Percentiles rank a stretch among this genome's conserved stretches.
phyloP scores from a whole-genome alignment of 2,888 invertebrate genomes.

The Agrilus cyanescens region DNA sequence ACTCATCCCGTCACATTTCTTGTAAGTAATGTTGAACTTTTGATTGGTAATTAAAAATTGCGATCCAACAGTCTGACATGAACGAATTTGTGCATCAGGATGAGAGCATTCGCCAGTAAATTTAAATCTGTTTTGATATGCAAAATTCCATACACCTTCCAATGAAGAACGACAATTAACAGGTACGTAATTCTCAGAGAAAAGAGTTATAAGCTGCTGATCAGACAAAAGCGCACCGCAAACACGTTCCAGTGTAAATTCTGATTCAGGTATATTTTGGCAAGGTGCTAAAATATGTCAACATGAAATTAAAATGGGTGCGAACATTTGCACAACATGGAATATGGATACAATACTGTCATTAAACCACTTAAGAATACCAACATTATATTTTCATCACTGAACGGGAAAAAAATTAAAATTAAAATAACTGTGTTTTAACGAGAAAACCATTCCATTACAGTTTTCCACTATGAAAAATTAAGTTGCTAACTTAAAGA shows the following conservation, averaged over 20 bases:
- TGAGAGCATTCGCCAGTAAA: slow-evolving; percentile 88
- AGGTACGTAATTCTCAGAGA: slow-evolving; percentile 81
- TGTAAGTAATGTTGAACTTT: slow-evolving; percentile 90
- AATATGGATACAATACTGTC: no score
- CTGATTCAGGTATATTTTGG: slow-evolving; percentile 51
- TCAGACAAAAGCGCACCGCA: slow-evolving; percentile 64
- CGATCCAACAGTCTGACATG: slow-evolving; percentile 92
- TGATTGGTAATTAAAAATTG: slow-evolving; percentile 94
- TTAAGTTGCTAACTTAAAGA: no score
- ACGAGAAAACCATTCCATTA: no score
- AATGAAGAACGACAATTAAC: slow-evolving; percentile 85
- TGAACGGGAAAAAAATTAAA: no score
- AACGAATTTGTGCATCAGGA: slow-evolving; percentile 78
- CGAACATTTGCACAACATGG: no score
- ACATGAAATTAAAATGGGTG: not conserved
- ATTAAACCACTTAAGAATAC: no score
- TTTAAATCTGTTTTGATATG: slow-evolving; percentile 66
- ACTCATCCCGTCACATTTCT: slow-evolving; percentile 79
- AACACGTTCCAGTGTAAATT: slow-evolving; percentile 63
- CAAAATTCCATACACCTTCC: slow-evolving; percentile 95
- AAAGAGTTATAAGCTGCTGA: slow-evolving; percentile 73
- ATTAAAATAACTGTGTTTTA: no score
- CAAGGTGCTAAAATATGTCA: slow-evolving; percentile 48
- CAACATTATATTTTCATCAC: no score
- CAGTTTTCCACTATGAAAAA: no score